Conservation (phyloP, 1,140 invertebrate species). For the Sarcophaga peregrina region DNA sequence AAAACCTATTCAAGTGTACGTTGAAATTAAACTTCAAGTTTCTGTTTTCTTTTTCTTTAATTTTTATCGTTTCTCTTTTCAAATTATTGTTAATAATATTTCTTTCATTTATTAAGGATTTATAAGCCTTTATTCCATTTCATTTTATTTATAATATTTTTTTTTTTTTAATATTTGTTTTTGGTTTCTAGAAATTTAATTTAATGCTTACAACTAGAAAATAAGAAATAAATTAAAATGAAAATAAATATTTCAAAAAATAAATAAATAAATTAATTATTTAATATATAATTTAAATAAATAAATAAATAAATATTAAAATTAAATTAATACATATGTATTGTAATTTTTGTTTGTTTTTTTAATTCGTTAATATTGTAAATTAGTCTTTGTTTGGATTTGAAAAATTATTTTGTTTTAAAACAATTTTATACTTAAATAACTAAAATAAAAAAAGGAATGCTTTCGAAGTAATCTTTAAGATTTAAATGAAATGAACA, state of each 20-base stretch:
- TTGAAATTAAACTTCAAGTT: too few relatives aligned
- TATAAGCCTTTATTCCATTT: slow-evolving; percentile 22
- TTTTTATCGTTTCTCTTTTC: neutral
- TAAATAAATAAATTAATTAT: slow-evolving; percentile 11
- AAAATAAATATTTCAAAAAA: neutral
- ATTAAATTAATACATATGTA: too few relatives aligned
- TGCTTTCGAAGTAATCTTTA: too few relatives aligned
- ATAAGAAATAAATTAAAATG: neutral
- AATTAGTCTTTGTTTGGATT: too few relatives aligned
- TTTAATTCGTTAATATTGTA: too few relatives aligned
- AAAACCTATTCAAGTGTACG: too few relatives aligned
- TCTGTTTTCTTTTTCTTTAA: too few relatives aligned
- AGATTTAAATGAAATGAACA: too few relatives aligned
- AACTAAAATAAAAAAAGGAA: too few relatives aligned
- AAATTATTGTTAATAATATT: slow-evolving; percentile 8
- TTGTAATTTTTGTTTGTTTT: too few relatives aligned
- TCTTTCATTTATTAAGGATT: slow-evolving; percentile 15
- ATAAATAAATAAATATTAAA: neutral
- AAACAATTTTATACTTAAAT: too few relatives aligned
- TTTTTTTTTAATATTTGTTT: neutral
- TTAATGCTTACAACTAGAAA: neutral
- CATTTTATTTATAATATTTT: neutral
- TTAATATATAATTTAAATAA: neutral
- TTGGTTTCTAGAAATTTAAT: slow-evolving; percentile 29
- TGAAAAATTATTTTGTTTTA: too few relatives aligned